Conservation (phyloP, 2,113 vertebrate genomes). For the Oryzias celebensis region DNA sequence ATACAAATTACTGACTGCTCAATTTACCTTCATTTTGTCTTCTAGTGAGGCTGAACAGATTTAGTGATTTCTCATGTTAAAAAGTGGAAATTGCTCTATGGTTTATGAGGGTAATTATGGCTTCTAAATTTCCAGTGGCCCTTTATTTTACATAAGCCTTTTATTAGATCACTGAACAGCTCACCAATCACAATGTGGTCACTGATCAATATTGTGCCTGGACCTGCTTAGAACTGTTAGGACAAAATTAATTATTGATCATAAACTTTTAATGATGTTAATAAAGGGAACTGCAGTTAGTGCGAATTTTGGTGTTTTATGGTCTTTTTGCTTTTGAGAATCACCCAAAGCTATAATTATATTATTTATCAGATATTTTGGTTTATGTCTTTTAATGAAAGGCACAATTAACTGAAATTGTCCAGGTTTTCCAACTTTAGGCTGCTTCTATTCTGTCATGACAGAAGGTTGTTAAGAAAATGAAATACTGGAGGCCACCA, state of each 20-base stretch:
- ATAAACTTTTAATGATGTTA: slow-evolving; percentile 30
- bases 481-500: too few species aligned
- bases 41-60: neutral
- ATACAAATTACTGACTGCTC: neutral
- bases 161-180: slow-evolving; percentile 19
- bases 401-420: neutral
- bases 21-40: neutral
- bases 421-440: too few species aligned
- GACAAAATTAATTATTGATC: slow-evolving; percentile 41
- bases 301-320: neutral
- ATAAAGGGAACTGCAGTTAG: slow-evolving; percentile 21
- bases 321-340: neutral
- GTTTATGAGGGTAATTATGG: neutral
- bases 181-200: slow-evolving; percentile 24
- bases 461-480: too few species aligned
- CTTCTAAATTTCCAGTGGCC: slow-evolving; percentile 1
- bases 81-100: neutral
- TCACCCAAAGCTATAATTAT: neutral
- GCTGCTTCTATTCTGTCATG: too few species aligned
- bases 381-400: neutral
- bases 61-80: neutral
- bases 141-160: slow-evolving; percentile 3
- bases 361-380: slow-evolving; percentile 9
- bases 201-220: slow-evolving; percentile 36
- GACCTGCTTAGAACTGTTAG: slow-evolving; percentile 30